Evolutionary conservation across 1,140 invertebrate species (phyloP), one percentile per base, ranked within the genome.

Genomic region (Drosophila pachea): DNA sequence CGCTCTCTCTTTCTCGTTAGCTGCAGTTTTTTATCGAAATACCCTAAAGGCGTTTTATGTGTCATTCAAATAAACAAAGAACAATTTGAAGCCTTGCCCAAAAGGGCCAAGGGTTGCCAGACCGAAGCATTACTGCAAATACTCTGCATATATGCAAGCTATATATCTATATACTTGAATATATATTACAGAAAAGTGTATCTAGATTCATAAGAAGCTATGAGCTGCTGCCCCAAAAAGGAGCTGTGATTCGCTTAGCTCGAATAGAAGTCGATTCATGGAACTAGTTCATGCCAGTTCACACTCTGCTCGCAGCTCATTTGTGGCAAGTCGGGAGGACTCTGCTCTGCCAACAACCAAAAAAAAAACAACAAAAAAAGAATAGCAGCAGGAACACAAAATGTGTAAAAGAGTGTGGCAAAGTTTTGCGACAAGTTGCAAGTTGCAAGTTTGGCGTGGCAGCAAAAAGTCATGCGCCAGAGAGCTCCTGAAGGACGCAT

Each of bases 401-500:
- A 68, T 38, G 56, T 50, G 33, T 32, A 62, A 78, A 79, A 76
- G 71, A 60, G 68, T 74, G 74, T 74, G 83, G 69, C 72, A 79
- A 84, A 79, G 76, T 78, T 83, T 77, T 81, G 67, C 61, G 56
- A 67, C 59, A 74, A 73, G 74, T 65, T 65, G 74, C 66, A 67
- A 79, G 63, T 61, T 43, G 40, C 40, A 43, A 43, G 40, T 43
- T 43, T 31, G 29, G 48, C 48, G 69, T 70, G 76, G 72, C 67
- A 83, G 79, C 73, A 53, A 86, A 86, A 84, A 84, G 81, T 84
- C 81, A 84, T 84, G 81, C 81, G 81, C 81, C 81, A 74, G 71
- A 81, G 76, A 76, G 67, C 82, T 84, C 81, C 81, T 84, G 81
- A 84, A 84, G 81, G 81, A 84, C 81, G 73, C 81, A 84, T 84